These are phyloP conservation scores for Brienomyrus brachyistius DNA, from an alignment of 2,113 vertebrate species.

Conservation along the genomic window DNA sequence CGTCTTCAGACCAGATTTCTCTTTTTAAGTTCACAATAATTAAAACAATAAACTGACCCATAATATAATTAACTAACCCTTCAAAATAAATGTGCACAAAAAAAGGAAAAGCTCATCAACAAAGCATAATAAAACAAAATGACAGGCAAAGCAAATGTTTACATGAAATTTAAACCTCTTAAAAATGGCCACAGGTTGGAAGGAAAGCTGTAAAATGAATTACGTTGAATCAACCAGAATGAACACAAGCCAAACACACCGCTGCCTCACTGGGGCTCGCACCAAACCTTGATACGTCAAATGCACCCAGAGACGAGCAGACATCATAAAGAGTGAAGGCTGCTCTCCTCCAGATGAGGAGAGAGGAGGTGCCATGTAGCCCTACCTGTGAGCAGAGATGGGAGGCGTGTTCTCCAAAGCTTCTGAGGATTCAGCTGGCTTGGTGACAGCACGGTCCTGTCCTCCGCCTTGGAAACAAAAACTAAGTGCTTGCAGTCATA, in stretches of 20 bases:
- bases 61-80: neutral
- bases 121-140: neutral
- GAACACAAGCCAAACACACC: neutral
- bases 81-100: neutral
- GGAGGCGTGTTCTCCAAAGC: conserved; percentile 31
- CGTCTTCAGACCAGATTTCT: neutral
- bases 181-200: neutral
- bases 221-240: neutral
- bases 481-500: conserved; percentile 51
- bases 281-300: neutral
- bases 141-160: neutral
- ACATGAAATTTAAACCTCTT: neutral
- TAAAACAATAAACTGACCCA: neutral
- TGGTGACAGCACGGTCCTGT: conserved; percentile 45
- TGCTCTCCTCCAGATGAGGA: neutral
- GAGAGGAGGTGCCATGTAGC: conserved; percentile 17
- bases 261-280: neutral
- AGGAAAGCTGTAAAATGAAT: neutral
- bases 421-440: conserved; percentile 29
- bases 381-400: conserved; percentile 52
- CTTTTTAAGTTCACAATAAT: neutral
- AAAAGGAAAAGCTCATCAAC: neutral
- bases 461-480: conserved; percentile 55
- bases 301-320: neutral
- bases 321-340: neutral